Conservation (phyloP, 1,140 invertebrate species). For the Drosophila novamexicana region DNA sequence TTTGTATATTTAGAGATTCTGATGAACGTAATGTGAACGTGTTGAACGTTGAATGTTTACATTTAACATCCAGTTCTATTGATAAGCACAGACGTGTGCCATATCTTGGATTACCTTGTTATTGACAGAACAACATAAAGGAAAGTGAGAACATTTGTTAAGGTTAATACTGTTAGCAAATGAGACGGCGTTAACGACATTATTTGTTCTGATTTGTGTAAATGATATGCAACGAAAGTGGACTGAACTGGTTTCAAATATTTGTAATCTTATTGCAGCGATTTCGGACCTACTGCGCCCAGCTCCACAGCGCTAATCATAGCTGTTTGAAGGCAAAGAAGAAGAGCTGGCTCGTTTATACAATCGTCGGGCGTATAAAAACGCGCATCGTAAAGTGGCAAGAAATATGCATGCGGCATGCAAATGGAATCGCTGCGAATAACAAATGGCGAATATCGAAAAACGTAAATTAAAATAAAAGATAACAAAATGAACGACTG, state of each 20-base stretch:
- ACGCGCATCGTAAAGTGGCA: conserved; percentile 52
- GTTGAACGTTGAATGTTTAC: too few species aligned
- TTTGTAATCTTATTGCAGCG: not conserved
- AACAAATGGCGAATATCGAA: conserved; percentile 33
- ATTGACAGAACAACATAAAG: too few species aligned
- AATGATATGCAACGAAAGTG: not conserved
- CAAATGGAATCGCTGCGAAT: conserved; percentile 52
- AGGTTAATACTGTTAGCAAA: too few species aligned
- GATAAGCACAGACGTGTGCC: too few species aligned
- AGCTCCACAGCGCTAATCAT: conserved; percentile 9
- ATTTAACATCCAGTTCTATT: too few species aligned
- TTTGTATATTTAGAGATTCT: too few species aligned
- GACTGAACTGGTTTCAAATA: too few species aligned
- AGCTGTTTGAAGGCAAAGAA: not conserved
- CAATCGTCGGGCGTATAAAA: conserved; percentile 18
- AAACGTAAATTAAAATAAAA: conserved; percentile 28
- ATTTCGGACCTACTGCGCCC: conserved; percentile 1
- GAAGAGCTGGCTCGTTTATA: conserved; percentile 15
- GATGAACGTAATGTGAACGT: too few species aligned
- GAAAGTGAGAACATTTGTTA: too few species aligned
- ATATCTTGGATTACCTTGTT: too few species aligned
- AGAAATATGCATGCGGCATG: conserved; percentile 60
- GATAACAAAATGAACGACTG: conserved; percentile 23
- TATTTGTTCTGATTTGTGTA: not conserved
- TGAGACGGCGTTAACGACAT: too few species aligned